phyloP scores from a whole-genome alignment of 2,113 vertebrate species.

The Thalassarche chlororhynchos region DNA sequence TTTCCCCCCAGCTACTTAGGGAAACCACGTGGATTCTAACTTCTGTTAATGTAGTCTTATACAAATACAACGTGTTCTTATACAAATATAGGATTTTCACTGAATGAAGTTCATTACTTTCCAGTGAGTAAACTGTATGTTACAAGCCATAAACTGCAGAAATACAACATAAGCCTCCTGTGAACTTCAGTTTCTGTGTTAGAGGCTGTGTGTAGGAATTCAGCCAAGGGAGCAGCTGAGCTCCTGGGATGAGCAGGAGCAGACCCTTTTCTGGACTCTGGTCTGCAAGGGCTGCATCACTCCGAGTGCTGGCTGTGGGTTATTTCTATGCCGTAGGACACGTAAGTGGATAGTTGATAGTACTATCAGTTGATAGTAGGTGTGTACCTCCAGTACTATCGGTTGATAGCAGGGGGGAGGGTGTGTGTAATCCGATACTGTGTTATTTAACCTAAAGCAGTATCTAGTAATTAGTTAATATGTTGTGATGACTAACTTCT shows the following conservation, averaged over 20 bases:
- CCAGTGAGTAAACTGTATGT: not conserved
- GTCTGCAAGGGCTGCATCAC: not conserved
- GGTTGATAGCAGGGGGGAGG: not conserved
- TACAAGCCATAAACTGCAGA: not conserved
- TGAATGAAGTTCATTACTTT: not conserved
- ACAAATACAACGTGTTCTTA: not conserved
- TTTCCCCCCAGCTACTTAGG: not conserved
- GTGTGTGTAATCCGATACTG: not conserved
- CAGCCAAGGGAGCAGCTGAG: not conserved
- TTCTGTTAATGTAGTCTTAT: not conserved
- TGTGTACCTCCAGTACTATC: not conserved
- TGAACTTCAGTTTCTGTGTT: not conserved
- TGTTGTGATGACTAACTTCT: not conserved
- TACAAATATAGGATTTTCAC: not conserved
- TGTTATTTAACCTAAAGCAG: not conserved
- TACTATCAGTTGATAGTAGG: not conserved
- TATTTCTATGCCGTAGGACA: not conserved
- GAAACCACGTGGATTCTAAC: not conserved
- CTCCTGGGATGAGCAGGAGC: not conserved
- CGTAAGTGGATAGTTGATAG: not conserved
- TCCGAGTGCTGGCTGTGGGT: not conserved
- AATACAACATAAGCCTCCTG: not conserved
- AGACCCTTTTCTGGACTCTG: not conserved
- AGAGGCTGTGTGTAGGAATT: not conserved
- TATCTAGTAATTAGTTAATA: not conserved